phyloP scores from a whole-genome alignment of 2,888 invertebrate species.

The Congeria kusceri region DNA sequence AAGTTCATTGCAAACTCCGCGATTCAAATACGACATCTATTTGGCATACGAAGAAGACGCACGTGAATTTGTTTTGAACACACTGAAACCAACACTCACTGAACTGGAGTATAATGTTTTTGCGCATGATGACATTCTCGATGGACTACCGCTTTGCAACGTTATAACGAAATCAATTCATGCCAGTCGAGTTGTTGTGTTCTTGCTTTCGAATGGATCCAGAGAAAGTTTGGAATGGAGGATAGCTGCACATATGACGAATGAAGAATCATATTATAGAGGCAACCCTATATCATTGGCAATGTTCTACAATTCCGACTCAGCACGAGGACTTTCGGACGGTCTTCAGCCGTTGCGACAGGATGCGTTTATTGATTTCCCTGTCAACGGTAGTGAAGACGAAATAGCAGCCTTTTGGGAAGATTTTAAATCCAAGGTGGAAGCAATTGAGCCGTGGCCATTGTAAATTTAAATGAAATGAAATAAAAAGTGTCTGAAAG shows the following conservation, averaged over 20 bases:
- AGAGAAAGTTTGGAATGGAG: background rate
- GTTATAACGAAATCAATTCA: slow-evolving; percentile 1
- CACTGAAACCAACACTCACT: background rate
- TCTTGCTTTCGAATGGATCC: background rate
- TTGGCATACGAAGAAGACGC: background rate
- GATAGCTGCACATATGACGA: slow-evolving; percentile 3
- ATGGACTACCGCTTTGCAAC: background rate
- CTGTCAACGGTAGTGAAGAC: background rate
- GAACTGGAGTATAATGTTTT: background rate
- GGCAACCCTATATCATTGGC: background rate
- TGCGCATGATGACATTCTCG: background rate
- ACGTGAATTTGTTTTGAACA: slow-evolving; percentile 10
- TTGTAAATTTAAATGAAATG: too few relatives aligned
- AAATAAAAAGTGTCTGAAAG: too few relatives aligned
- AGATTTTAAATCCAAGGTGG: background rate
- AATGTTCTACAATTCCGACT: background rate
- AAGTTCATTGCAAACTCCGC: background rate
- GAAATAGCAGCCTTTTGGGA: background rate
- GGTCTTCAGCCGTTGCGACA: background rate
- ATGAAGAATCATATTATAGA: background rate
- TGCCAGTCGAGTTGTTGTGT: slow-evolving; percentile 3
- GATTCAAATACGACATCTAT: slow-evolving; percentile 16
- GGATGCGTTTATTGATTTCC: background rate
- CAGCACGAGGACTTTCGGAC: background rate
- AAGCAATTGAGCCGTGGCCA: too few relatives aligned